A percentile compares a stretch with the other conserved stretches of the same genome.
Evolutionary conservation across 2,113 vertebrate species (phyloP).

Genomic region (Fregetta grallaria): DNA sequence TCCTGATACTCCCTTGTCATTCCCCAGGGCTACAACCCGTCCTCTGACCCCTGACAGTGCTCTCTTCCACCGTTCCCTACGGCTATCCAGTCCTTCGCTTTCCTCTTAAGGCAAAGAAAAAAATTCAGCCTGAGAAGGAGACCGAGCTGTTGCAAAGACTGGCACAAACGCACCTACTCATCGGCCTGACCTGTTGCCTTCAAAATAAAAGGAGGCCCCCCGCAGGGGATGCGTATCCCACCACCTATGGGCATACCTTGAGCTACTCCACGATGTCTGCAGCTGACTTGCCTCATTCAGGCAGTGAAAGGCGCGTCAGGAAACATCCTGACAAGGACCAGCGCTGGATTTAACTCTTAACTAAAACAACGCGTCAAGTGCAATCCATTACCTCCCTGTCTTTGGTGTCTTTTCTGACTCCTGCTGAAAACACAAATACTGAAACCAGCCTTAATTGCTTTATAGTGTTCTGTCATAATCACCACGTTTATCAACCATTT

Average conservation of each 20-base stretch:
- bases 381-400: background rate
- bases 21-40: background rate
- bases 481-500: background rate
- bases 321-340: background rate
- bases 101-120: background rate
- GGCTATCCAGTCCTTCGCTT: background rate
- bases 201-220: background rate
- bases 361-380: background rate
- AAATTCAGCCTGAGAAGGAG: background rate
- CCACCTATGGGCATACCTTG: background rate
- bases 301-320: background rate
- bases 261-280: background rate
- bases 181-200: background rate
- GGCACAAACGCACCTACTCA: background rate
- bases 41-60: background rate
- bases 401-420: background rate
- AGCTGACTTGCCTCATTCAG: background rate
- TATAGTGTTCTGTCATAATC: background rate
- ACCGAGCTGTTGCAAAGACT: background rate
- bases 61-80: accelerated
- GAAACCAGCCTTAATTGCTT: background rate
- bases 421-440: background rate
- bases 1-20: background rate
- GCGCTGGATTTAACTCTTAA: background rate
- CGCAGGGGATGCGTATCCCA: accelerated